Base-by-base conservation (phyloP, 1,140 invertebrate genomes). In the Drosophila sp. region DNA sequence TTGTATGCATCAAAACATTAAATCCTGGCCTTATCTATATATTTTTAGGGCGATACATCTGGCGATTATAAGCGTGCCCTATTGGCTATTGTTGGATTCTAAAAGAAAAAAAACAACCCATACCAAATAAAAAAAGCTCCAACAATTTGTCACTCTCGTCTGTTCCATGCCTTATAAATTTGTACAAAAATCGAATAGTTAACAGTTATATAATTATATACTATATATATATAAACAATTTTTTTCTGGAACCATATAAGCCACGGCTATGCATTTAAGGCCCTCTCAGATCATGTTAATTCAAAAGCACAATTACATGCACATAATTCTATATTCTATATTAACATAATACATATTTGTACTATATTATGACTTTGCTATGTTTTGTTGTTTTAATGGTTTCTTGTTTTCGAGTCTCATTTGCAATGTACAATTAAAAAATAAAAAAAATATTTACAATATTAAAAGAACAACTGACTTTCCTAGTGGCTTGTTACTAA, bases 21-120 rank as follows among this genome's bases (percentile, higher is more conserved):
- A 92, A 79, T 76, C 60, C 57, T 89, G 85, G 67, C 79, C 80
- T 75, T 84, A 91, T 91, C 87, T 91, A 80, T 92, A 80, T 92
- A 90, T 92, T 92, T 95, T 96, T 94, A 97, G 96, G 96, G 95
- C 79, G 97, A 98, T 92, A 98, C 97, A 68, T 97, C 96, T 80
- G 97, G 97, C 72, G 96, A 98, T 94, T 98, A 98, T 94, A 97
- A 96, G 93, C 96, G 95, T 93, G 95, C 97, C 83, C 94, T 98
- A 83, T 94, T 98, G 89, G 95, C 96, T 79, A 93, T 98, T 86
- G 94, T 97, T 94, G 93, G 95, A 93, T 94, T 95, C 94, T 94
- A 92, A 89, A 71, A 80, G 17, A 17, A 17, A 75, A 25, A 23
- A 33, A 57, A 11, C 1, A 10, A 40, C 44, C 27, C n/a, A 62